Conservation (phyloP, 2,113 vertebrate genomes). For the zebrafish (Danio rerio) region DNA sequence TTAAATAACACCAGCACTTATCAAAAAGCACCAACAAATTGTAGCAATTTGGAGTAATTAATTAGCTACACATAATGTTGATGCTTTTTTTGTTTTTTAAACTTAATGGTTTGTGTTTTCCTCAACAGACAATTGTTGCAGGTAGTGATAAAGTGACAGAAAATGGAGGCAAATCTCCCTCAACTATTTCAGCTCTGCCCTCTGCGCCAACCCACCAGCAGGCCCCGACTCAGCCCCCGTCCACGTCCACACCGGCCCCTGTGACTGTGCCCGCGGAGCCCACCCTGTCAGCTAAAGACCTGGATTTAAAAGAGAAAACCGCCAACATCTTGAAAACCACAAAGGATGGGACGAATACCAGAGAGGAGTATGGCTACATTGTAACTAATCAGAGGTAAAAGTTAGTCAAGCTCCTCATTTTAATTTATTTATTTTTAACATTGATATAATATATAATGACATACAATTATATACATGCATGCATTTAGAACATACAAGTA, state of each 20-base stretch:
- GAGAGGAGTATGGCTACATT: constrained; percentile 94
- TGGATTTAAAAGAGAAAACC: constrained; percentile 53
- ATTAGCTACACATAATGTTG: neutral
- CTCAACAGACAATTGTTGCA: constrained; percentile 66
- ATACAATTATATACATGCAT: too few relatives aligned
- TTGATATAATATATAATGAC: too few relatives aligned
- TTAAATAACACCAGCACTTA: neutral
- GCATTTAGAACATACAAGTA: too few relatives aligned
- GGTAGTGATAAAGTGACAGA: constrained; percentile 65
- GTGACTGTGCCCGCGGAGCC: constrained; percentile 54
- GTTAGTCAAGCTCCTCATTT: too few relatives aligned
- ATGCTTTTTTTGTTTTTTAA: neutral
- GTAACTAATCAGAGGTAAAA: constrained; percentile 89
- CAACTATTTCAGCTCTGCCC: constrained; percentile 38
- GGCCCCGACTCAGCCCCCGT: constrained; percentile 48
- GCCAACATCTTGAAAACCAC: constrained; percentile 51
- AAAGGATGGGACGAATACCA: constrained; percentile 53
- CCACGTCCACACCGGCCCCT: constrained; percentile 48
- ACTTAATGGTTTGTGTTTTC: neutral
- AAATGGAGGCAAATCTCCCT: constrained; percentile 59
- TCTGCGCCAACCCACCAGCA: constrained; percentile 47
- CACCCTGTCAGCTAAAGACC: constrained; percentile 35
- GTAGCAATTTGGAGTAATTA: neutral
- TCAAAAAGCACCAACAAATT: neutral
- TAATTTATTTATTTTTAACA: too few relatives aligned